Base-by-base conservation (phyloP, 1,140 invertebrate genomes). In the Lepidostoma basale region DNA sequence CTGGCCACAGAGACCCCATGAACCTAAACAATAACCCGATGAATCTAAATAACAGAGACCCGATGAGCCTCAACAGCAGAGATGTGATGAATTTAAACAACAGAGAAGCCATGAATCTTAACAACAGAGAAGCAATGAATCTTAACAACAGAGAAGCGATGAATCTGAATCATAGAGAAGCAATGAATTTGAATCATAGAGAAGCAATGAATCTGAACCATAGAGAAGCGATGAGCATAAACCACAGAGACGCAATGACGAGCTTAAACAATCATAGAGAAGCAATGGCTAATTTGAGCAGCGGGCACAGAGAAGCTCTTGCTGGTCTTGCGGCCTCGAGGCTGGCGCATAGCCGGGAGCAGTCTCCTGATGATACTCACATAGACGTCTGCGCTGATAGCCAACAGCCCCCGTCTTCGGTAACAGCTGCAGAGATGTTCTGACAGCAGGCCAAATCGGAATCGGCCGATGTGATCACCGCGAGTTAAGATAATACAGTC, bases 361-460 rank as follows among this genome's bases (percentile, higher is more conserved):
- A 47, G n/a, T 63, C 40, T 22, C 44, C 36, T 1, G 70, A 72
- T 3, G 69, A 72, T 36, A 40, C 52, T n/a, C 66, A 72, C 20
- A 72, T 72, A 10, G 70, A 72, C 44, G 70, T 72, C 2, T 42
- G 66, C 30, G 66, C 63, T 14, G 70, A 72, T 56, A 67, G 60
- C 36, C 54, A 59, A 14, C 36, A 36, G 23, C 18, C 54, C 33
- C 63, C 30, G 45, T 62, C 30, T 39, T 62, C 68, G 26, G 39
- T 67, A 36, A 33, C 63, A 18, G 54, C 54, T 3, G 42, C 70
- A 20, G 70, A 73, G 49, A 67, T 66, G 44, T 73, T 73, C 67
- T 73, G 70, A 73, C 70, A 72, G 26, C 65, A 60, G 40, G 30
- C 60, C 25, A 72, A 68, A 58, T 47, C 65, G 23, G 69, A 72